A percentile compares a stretch with the other conserved stretches of the same genome.
These are phyloP conservation scores for Coregonus clupeaformis DNA, from an alignment of 2,113 vertebrate genomes.

Conservation along the genomic window DNA sequence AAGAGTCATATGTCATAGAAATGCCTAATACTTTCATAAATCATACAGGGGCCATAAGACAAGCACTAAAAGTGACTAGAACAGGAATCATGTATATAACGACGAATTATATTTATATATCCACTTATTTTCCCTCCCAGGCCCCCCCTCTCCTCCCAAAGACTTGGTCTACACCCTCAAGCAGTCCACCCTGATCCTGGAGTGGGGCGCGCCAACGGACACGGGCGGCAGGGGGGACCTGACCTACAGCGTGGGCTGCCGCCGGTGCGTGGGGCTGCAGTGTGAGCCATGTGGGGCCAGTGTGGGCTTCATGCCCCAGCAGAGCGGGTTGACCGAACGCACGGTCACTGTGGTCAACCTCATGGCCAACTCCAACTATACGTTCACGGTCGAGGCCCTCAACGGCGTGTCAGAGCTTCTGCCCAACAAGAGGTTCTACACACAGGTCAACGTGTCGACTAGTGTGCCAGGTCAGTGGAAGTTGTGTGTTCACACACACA, in stretches of 20 bases:
- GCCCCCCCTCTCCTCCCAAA: slow-evolving; percentile 85
- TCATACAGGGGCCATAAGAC: too few species aligned
- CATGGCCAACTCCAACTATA: slow-evolving; percentile 88
- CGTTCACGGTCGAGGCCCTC: slow-evolving; percentile 84
- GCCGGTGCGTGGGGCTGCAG: slow-evolving; percentile 66
- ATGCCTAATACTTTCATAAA: too few species aligned
- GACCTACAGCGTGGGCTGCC: slow-evolving; percentile 87
- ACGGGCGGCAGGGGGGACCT: slow-evolving; percentile 84
- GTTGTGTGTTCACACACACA: neutral
- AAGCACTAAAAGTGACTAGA: too few species aligned
- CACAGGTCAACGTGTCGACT: slow-evolving; percentile 86
- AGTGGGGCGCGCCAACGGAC: slow-evolving; percentile 83
- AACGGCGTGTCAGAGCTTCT: slow-evolving; percentile 88
- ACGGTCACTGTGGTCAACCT: slow-evolving; percentile 89
- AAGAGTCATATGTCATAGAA: too few species aligned
- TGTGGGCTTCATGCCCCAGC: slow-evolving; percentile 90
- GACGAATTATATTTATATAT: neutral
- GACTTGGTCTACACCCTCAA: slow-evolving; percentile 86
- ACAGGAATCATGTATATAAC: neutral
- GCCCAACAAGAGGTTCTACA: slow-evolving; percentile 76
- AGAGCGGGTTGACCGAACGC: slow-evolving; percentile 82
- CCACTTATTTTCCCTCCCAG: slow-evolving; percentile 58
- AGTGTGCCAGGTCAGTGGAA: slow-evolving; percentile 78
- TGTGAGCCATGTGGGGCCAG: slow-evolving; percentile 84
- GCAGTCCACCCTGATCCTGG: slow-evolving; percentile 83